phyloP scores from a whole-genome alignment of 2,113 vertebrate species.

The Eulemur rufifrons region DNA sequence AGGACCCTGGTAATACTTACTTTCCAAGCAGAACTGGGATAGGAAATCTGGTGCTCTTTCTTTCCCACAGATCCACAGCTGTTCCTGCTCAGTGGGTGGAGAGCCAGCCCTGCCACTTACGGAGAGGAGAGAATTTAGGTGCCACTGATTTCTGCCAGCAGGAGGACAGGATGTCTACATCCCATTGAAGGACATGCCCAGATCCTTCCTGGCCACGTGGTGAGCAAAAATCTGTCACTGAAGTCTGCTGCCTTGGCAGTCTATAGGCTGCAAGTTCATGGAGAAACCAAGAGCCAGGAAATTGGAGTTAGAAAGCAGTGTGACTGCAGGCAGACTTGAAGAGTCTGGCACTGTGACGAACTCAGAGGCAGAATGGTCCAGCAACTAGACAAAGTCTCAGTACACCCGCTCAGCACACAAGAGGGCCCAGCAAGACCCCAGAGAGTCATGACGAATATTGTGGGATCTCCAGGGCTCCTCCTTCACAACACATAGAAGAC shows the following conservation, averaged over 20 bases:
- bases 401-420: background rate
- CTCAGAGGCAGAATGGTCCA: background rate
- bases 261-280: slow-evolving; percentile 61
- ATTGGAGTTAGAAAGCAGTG: slow-evolving; percentile 53
- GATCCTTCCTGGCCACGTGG: slow-evolving; percentile 75
- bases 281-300: slow-evolving; percentile 73
- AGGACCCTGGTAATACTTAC: slow-evolving; percentile 14
- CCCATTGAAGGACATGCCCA: slow-evolving; percentile 77
- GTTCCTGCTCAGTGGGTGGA: slow-evolving; percentile 44
- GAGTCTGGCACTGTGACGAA: slow-evolving; percentile 2
- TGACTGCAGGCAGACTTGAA: slow-evolving; percentile 17
- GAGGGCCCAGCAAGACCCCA: background rate
- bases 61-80: slow-evolving; percentile 67
- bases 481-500: background rate
- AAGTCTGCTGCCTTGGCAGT: slow-evolving; percentile 77
- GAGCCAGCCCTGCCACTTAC: slow-evolving; percentile 53
- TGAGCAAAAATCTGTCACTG: slow-evolving; percentile 76
- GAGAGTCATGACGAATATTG: background rate
- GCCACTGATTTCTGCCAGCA: slow-evolving; percentile 61
- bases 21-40: slow-evolving; percentile 58
- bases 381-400: background rate
- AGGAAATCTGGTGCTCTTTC: slow-evolving; percentile 54
- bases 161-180: slow-evolving; percentile 59
- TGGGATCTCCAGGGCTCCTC: background rate
- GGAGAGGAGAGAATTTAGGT: slow-evolving; percentile 63